Base-by-base conservation (phyloP, 2,797 vertebrate genomes). In the Rachycentron canadum region DNA sequence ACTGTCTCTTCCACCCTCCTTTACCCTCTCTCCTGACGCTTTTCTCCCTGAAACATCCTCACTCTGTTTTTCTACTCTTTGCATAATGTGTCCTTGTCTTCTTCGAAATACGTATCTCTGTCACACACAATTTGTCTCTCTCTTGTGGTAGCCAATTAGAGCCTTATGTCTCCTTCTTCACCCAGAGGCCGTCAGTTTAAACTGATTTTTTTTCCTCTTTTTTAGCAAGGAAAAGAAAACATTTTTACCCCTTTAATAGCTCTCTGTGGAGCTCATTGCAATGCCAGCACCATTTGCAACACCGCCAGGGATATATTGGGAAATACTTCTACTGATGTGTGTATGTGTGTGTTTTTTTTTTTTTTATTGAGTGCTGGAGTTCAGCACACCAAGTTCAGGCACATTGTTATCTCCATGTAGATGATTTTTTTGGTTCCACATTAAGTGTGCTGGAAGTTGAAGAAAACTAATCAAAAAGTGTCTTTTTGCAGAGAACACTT, bases 131-230 rank as follows among this genome's bases (percentile, higher is more conserved):
- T 86, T 82, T 82, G 43, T 81, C 84, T 83, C 79, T 89, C 81
- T 87, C 81, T 76, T 73, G 77, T 74, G 57, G 85, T 66, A 57
- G 85, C 90, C 90, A 94, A 90, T 93, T 92, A 91, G 68, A 78
- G 85, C 77, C 80, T 68, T 73, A 67, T 45, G 70, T 86, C 56
- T 85, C 68, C 69, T 66, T 72, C 74, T 86, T 88, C 74, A 82
- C 82, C 87, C 84, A 79, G 66, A 79, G 78, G 78, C 70, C 28
- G 49, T 69, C 14, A 49, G 81, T 71, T 76, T 74, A 71, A 86
- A 80, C 40, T 34, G 55, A 41, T 57, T 43, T 57, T 26, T 82
- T 40, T 40, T 13, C 10, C 10, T 38, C 16, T 41, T 41, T 17
- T 76, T 77, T 53, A 59, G 26, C 16, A 10, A 40, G 50, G 36